Conservation (phyloP, 2,797 vertebrate species). For the Hylomyscus alleni region DNA sequence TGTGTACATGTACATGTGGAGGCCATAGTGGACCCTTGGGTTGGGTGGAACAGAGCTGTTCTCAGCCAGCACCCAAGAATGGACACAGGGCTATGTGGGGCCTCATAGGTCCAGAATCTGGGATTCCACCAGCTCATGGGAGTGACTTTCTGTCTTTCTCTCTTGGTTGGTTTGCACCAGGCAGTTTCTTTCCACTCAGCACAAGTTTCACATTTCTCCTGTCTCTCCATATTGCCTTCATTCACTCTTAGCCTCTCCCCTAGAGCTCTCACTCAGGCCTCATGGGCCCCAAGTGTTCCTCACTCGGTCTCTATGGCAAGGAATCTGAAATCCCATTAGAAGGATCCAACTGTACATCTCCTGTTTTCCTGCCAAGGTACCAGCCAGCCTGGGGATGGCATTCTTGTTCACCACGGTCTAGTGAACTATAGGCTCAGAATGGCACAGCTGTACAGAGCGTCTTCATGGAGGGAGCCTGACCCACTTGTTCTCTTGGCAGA, state of each 20-base stretch:
- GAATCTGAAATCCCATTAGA: not conserved
- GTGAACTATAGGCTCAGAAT: not conserved
- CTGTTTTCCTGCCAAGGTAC: not conserved
- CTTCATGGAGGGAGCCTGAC: not conserved
- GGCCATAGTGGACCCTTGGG: not conserved
- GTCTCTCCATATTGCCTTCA: not conserved
- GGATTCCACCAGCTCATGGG: not conserved
- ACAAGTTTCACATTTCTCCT: not conserved
- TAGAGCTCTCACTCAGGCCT: not conserved
- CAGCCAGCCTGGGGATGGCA: not conserved
- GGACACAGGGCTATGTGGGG: not conserved
- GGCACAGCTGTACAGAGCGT: not conserved
- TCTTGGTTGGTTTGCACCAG: not conserved
- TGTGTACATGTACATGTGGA: not conserved
- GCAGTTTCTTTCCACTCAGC: not conserved
- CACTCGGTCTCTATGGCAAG: not conserved
- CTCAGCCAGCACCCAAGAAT: not conserved
- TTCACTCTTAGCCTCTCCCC: not conserved
- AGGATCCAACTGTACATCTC: not conserved
- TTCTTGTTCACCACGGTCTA: not conserved
- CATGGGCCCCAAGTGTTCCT: not conserved
- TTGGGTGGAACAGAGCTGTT: not conserved
- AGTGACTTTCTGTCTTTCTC: not conserved
- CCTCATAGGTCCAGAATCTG: not conserved
- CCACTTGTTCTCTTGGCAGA: not conserved